phyloP scores from a whole-genome alignment of 2,113 vertebrate genomes.

The Taurulus bubalis region DNA sequence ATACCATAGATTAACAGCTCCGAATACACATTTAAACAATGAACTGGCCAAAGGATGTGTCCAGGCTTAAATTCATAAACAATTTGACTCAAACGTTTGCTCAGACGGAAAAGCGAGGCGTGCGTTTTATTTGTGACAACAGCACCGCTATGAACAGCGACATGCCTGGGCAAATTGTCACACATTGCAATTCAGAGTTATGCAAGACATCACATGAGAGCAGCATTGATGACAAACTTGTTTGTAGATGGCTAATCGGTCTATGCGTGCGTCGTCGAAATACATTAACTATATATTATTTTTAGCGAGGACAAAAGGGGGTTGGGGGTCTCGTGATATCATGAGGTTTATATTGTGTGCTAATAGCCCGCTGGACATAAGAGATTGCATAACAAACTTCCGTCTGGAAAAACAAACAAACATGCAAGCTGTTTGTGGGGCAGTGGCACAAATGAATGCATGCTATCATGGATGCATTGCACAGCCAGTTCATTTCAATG shows the following conservation, averaged over 20 bases:
- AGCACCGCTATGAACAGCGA: constrained; percentile 57
- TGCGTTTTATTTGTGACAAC: background rate
- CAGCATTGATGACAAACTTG: background rate
- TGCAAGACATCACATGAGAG: constrained; percentile 58
- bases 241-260: background rate
- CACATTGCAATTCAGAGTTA: constrained; percentile 50
- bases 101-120: background rate
- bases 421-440: constrained; percentile 62
- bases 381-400: constrained; percentile 70
- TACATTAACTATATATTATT: background rate
- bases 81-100: background rate
- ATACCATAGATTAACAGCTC: background rate
- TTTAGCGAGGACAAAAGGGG: background rate
- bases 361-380: constrained; percentile 11
- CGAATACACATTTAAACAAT: background rate
- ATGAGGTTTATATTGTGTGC: background rate
- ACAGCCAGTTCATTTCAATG: constrained; percentile 35
- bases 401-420: constrained; percentile 3
- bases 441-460: constrained; percentile 71
- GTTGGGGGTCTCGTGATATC: background rate
- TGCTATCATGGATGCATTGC: constrained; percentile 27
- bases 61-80: background rate
- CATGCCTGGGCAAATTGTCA: constrained; percentile 49
- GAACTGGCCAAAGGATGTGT: background rate
- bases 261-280: background rate